Evolutionary conservation across 2,888 invertebrate genomes (phyloP), one percentile per base, ranked within the genome.

Genomic region (Stegana nigrithorax): DNA sequence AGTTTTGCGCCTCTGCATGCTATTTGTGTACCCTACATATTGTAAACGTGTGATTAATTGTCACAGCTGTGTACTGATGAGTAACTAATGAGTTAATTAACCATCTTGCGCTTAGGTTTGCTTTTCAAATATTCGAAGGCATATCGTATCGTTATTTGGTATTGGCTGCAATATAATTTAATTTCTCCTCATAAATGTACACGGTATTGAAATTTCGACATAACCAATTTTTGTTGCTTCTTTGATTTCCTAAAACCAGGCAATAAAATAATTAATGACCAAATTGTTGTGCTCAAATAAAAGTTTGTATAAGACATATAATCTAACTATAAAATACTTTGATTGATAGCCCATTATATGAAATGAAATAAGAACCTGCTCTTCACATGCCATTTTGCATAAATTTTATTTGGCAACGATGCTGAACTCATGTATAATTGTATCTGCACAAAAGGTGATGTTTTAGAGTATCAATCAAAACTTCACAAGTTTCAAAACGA

Each of bases 1-100:
- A n/a, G n/a, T n/a, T n/a, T n/a, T n/a, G n/a, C n/a, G n/a, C n/a
- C n/a, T n/a, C n/a, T n/a, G n/a, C 67, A 64, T 70, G 68, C 64
- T 62, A n/a, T n/a, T n/a, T n/a, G n/a, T n/a, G n/a, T n/a, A n/a
- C n/a, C n/a, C n/a, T n/a, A n/a, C n/a, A n/a, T n/a, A n/a, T n/a
- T n/a, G n/a, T n/a, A n/a, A n/a, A n/a, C n/a, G n/a, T n/a, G n/a
- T n/a, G n/a, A n/a, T n/a, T n/a, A n/a, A n/a, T n/a, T n/a, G n/a
- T n/a, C n/a, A n/a, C n/a, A n/a, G 68, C 75, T 76, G 79, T 76
- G 79, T 76, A 76, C 77, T 76, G 75, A 76, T 77, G 73, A 77
- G 73, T 73, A n/a, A n/a, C n/a, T n/a, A n/a, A n/a, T n/a, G n/a
- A n/a, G n/a, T n/a, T n/a, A n/a, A n/a, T n/a, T n/a, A n/a, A n/a